Conservation (phyloP, 2,888 invertebrate species). For the Phytoseiulus persimilis region DNA sequence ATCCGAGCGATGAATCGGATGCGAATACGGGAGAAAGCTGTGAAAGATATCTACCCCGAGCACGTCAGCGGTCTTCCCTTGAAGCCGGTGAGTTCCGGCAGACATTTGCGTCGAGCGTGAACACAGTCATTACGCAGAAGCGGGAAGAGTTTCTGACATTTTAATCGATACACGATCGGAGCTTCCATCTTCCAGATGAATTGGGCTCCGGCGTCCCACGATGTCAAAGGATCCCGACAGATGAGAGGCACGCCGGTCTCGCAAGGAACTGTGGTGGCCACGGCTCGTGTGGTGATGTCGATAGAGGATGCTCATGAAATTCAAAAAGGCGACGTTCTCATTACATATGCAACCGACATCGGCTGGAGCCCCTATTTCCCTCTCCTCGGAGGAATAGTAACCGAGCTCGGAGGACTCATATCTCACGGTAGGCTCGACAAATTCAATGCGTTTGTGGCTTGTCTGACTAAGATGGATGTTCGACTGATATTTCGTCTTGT, state of each 20-base stretch:
- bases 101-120: background rate
- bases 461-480: background rate
- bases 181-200: background rate
- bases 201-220: background rate
- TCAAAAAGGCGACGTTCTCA: conserved; percentile 61
- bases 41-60: conserved; percentile 27
- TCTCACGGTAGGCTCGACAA: conserved; percentile 59
- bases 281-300: conserved; percentile 64
- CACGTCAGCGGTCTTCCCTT: conserved; percentile 7
- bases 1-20: conserved; percentile 15
- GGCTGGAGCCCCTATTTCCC: conserved; percentile 80
- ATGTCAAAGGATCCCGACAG: conserved; percentile 23
- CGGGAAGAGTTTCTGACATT: too few relatives aligned
- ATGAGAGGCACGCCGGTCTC: conserved; percentile 64
- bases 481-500: background rate
- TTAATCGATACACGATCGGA: background rate
- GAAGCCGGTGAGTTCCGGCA: conserved; percentile 26
- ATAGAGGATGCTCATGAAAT: conserved; percentile 58
- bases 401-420: conserved; percentile 71
- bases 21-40: background rate
- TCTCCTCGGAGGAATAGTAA: conserved; percentile 65
- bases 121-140: too few relatives aligned
- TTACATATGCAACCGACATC: conserved; percentile 68
- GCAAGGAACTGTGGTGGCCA: conserved; percentile 60
- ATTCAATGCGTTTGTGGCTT: background rate